Conservation (phyloP, 2,113 vertebrate species). For the Dermatemys mawii region DNA sequence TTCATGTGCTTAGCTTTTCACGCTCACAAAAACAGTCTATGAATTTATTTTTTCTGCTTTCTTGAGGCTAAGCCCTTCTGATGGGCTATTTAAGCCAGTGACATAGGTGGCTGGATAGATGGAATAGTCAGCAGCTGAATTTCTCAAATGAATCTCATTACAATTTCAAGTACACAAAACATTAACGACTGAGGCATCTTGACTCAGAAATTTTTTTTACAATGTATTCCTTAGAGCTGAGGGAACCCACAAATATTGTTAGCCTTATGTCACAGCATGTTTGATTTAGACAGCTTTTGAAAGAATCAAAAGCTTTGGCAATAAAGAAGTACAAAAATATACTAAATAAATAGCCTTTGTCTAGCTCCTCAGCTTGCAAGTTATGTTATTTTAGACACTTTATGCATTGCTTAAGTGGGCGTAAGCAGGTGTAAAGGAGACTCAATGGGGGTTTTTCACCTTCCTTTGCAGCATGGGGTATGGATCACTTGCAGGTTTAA, state of each 20-base stretch:
- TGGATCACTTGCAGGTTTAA: not conserved
- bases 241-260: not conserved
- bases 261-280: not conserved
- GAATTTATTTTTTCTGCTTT: not conserved
- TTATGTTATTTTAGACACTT: not conserved
- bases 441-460: not conserved
- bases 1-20: not conserved
- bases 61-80: not conserved
- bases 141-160: not conserved
- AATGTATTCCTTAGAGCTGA: not conserved
- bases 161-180: not conserved
- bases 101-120: not conserved
- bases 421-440: not conserved
- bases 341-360: not conserved
- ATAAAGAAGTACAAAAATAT: not conserved
- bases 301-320: not conserved
- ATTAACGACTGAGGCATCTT: not conserved
- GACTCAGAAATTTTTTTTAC: not conserved
- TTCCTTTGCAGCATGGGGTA: not conserved
- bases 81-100: not conserved
- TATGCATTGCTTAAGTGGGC: not conserved
- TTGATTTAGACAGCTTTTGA: not conserved
- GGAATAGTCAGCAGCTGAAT: rapidly evolving
- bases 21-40: not conserved
- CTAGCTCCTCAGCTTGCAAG: not conserved